phyloP scores from a whole-genome alignment of 2,888 invertebrate genomes.

The Monoplex corrugatus region DNA sequence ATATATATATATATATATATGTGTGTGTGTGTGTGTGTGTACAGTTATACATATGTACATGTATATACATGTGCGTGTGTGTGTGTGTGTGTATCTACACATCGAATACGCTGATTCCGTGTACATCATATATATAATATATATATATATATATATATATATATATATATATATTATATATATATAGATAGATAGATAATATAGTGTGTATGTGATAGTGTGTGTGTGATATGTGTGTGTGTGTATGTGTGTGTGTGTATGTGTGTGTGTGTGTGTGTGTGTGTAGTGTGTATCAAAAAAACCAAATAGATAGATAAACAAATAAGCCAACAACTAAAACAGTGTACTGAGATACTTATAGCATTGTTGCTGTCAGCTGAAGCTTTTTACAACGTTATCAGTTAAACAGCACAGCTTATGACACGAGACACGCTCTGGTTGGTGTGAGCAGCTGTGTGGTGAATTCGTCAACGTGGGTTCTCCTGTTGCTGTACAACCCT shows the following conservation, averaged over 20 bases:
- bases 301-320: too few species aligned
- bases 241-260: not conserved
- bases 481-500: too few species aligned
- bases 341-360: too few species aligned
- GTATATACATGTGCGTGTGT: not conserved
- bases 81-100: too few species aligned
- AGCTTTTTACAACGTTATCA: too few species aligned
- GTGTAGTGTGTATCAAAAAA: not conserved
- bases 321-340: too few species aligned
- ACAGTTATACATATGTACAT: not conserved
- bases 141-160: not conserved
- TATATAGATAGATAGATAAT: not conserved
- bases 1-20: not conserved
- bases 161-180: slow-evolving; percentile 14
- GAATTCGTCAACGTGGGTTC: too few species aligned
- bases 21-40: slow-evolving; percentile 11
- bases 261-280: not conserved
- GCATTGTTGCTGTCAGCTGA: too few species aligned
- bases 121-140: not conserved
- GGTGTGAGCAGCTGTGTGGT: too few species aligned
- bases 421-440: too few species aligned
- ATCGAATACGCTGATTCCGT: too few species aligned
- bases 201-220: not conserved
- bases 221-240: not conserved
- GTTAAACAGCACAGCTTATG: too few species aligned